A percentile compares a stretch with the other conserved stretches of the same genome.
Evolutionary conservation across 2,797 vertebrate species (phyloP).

Genomic region (Fundulus diaphanus): DNA sequence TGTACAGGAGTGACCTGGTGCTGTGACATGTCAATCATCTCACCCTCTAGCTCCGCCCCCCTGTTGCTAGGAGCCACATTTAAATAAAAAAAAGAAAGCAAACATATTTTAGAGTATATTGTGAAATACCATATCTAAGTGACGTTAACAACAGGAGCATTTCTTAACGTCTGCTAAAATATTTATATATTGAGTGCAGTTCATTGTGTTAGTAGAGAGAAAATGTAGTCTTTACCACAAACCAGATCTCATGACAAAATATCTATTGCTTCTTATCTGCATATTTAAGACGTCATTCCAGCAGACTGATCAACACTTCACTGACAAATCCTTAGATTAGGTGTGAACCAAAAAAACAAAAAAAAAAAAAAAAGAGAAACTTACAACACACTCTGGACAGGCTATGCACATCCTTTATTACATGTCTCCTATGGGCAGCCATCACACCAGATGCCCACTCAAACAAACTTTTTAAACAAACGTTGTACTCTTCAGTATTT

Average conservation of each 20-base stretch:
- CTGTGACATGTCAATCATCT: no score
- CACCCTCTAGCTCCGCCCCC: no score
- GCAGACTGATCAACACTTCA: neutral
- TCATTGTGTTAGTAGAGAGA: no score
- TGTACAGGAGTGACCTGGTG: no score
- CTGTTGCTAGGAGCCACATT: neutral
- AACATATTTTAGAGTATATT: neutral
- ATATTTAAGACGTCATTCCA: neutral
- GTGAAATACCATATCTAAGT: neutral
- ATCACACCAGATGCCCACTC: slow-evolving; percentile 28
- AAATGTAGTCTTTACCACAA: neutral
- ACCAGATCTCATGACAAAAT: neutral
- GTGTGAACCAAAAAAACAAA: neutral
- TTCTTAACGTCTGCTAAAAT: neutral
- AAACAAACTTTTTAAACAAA: slow-evolving; percentile 42
- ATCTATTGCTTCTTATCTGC: neutral
- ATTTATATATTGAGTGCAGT: neutral
- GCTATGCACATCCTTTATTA: slow-evolving; percentile 66
- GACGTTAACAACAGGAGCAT: neutral
- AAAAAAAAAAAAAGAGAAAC: neutral
- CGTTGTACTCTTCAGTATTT: slow-evolving; percentile 46
- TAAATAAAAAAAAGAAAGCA: neutral
- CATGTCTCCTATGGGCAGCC: slow-evolving; percentile 38
- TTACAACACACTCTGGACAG: slow-evolving; percentile 26
- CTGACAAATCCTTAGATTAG: neutral